These are phyloP conservation scores for Anolis apletophallus DNA, from an alignment of 2,797 vertebrate genomes.

Conservation along the genomic window DNA sequence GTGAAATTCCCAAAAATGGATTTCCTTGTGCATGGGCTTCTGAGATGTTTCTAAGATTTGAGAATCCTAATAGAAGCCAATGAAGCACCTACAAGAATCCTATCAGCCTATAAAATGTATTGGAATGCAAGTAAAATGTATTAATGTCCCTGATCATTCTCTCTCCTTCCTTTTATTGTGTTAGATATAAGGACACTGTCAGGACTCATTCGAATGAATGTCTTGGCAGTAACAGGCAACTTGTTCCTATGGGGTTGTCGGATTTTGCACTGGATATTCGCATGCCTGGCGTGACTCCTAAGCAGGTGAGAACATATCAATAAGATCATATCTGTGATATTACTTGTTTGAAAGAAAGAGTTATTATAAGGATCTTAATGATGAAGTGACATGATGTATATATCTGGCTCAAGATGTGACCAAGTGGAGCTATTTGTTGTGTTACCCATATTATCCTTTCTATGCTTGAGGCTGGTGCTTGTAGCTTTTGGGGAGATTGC, in stretches of 20 bases:
- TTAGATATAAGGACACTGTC: conserved; percentile 84
- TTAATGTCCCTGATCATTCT: conserved; percentile 2
- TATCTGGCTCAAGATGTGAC: not conserved
- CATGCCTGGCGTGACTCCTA: conserved; percentile 90
- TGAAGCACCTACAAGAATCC: not conserved
- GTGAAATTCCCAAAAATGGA: conserved; percentile 2
- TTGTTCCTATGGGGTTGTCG: conserved; percentile 80
- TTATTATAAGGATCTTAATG: not conserved
- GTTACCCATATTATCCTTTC: not conserved
- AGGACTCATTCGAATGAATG: conserved; percentile 84
- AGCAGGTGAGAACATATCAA: conserved; percentile 79
- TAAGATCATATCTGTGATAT: not conserved
- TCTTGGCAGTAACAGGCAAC: conserved; percentile 76
- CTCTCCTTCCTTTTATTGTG: conserved; percentile 1
- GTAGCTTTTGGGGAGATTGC: not conserved
- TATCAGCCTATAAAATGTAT: not conserved
- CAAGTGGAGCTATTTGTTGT: not conserved
- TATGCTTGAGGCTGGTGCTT: not conserved
- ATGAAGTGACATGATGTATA: not conserved
- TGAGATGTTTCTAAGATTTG: conserved; percentile 4
- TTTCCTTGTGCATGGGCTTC: not conserved
- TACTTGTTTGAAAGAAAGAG: not conserved
- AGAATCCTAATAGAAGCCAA: not conserved
- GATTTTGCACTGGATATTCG: conserved; percentile 90
- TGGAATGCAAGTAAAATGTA: not conserved